Percentiles rank a stretch among this genome's conserved stretches.
These are phyloP conservation scores for Aradus depressus DNA, from an alignment of 2,888 invertebrate species.

Conservation along the genomic window DNA sequence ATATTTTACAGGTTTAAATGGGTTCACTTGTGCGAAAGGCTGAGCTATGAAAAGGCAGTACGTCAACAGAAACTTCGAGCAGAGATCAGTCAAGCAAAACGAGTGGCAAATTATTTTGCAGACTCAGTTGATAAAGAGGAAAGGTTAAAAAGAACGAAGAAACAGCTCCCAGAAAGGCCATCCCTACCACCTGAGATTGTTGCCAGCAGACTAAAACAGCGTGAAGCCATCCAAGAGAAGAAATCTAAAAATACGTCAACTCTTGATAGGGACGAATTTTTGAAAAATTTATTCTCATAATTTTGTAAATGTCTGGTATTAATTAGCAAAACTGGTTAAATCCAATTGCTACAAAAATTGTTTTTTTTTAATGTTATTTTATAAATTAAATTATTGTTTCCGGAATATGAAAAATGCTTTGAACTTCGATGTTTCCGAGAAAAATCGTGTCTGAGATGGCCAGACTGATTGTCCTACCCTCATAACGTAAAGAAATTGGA, in stretches of 20 bases:
- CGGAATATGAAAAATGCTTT: no score
- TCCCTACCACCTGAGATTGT: neutral
- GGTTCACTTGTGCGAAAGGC: conserved; percentile 85
- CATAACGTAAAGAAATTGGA: no score
- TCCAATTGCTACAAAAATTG: neutral
- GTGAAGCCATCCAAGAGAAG: conserved; percentile 27
- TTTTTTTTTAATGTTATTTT: neutral
- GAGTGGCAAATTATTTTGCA: conserved; percentile 78
- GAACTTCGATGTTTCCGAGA: no score
- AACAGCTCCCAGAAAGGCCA: conserved; percentile 5
- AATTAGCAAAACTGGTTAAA: neutral
- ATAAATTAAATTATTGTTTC: neutral
- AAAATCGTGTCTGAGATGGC: no score
- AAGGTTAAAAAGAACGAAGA: conserved; percentile 43
- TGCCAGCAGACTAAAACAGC: conserved; percentile 24
- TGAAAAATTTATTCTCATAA: conserved; percentile 30
- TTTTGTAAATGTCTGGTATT: neutral
- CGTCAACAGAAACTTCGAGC: conserved; percentile 72
- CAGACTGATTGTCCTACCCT: no score
- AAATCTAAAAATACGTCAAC: conserved; percentile 22
- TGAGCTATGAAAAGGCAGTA: conserved; percentile 85
- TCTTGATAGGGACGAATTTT: conserved; percentile 28
- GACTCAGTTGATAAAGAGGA: conserved; percentile 69
- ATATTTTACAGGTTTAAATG: conserved; percentile 82
- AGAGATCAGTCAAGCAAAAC: conserved; percentile 84